Evolutionary conservation across 2,888 invertebrate genomes (phyloP).

Genomic region (Geophilus truncorum): DNA sequence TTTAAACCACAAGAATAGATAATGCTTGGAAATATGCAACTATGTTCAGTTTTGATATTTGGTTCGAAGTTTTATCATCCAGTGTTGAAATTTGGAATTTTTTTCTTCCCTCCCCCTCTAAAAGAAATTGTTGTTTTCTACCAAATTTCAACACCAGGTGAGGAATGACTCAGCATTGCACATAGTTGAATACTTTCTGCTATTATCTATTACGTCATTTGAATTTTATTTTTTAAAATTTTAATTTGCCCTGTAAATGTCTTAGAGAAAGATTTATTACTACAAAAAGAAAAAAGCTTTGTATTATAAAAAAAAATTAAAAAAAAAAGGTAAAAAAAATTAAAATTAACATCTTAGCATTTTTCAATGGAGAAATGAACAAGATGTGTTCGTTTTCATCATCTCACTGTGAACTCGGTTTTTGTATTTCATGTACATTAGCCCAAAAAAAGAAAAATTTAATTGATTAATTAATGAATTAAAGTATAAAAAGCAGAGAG

Average conservation of each 20-base stretch:
- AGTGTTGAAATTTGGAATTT: too few relatives aligned
- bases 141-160: too few relatives aligned
- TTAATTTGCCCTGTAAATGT: not conserved
- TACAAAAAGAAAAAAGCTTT: not conserved
- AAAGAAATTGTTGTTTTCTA: too few relatives aligned
- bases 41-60: too few relatives aligned
- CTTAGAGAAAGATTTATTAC: not conserved
- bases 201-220: too few relatives aligned
- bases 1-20: too few relatives aligned
- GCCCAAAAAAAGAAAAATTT: not conserved
- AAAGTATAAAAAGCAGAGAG: not conserved
- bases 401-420: slow-evolving; percentile 11
- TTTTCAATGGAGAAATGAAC: not conserved
- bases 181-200: too few relatives aligned
- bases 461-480: not conserved
- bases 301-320: not conserved
- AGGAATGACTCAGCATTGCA: too few relatives aligned
- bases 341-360: too few relatives aligned
- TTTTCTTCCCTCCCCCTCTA: too few relatives aligned
- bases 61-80: too few relatives aligned
- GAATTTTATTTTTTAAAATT: not conserved
- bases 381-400: not conserved
- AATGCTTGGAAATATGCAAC: too few relatives aligned
- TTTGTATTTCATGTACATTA: slow-evolving; percentile 32
- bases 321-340: not conserved